Conservation (phyloP, 2,113 vertebrate species). For the Halcyon malimbica region DNA sequence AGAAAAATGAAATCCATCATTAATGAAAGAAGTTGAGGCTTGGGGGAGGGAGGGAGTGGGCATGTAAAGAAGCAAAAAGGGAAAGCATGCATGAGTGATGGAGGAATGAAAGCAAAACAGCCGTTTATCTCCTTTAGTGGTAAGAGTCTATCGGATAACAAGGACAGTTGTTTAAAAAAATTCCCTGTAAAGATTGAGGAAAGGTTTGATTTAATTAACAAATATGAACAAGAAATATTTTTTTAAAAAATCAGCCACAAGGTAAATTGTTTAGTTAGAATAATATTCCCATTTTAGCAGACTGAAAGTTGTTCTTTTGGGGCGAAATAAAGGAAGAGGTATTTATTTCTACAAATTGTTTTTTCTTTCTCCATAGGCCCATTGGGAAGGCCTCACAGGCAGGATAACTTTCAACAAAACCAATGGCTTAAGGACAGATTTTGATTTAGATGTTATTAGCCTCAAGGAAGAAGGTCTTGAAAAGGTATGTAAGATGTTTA, state of each 20-base stretch:
- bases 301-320: neutral
- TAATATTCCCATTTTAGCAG: conserved; percentile 15
- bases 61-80: neutral
- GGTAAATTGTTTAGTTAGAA: conserved; percentile 49
- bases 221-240: neutral
- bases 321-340: neutral
- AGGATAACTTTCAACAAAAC: conserved; percentile 97
- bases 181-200: neutral
- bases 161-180: neutral
- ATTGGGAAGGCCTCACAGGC: conserved; percentile 98
- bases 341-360: conserved; percentile 44
- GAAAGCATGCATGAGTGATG: neutral
- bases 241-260: neutral
- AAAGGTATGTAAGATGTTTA: conserved; percentile 81
- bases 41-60: neutral
- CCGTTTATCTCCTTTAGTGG: neutral
- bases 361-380: conserved; percentile 80
- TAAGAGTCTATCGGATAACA: neutral
- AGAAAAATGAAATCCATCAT: neutral
- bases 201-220: neutral
- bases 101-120: neutral
- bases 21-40: neutral
- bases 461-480: conserved; percentile 97
- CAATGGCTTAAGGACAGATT: conserved; percentile 96
- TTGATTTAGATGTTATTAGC: conserved; percentile 98